Conservation (phyloP, 2,113 vertebrate genomes). For the Ailurus styani region DNA sequence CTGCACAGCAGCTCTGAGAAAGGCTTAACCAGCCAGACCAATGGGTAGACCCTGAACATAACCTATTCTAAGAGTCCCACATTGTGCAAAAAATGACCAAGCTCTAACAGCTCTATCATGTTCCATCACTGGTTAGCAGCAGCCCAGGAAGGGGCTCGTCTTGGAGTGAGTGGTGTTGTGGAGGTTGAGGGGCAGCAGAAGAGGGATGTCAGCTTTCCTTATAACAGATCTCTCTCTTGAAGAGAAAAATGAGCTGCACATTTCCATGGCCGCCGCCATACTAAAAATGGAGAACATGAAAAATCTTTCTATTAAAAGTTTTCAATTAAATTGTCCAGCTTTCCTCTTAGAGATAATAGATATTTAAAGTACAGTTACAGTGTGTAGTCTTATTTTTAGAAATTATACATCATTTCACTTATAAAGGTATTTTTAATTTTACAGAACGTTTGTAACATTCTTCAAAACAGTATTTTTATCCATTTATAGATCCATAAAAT, state of each 20-base stretch:
- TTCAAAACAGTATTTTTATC: neutral
- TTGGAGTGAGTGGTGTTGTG: fast-evolving
- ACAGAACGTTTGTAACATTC: neutral
- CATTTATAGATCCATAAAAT: neutral
- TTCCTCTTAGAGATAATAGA: neutral
- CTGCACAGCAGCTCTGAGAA: neutral
- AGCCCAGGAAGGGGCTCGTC: neutral
- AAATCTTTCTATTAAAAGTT: neutral
- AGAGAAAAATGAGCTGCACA: neutral
- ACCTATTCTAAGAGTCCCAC: neutral
- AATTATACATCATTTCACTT: neutral
- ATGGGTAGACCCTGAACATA: fast-evolving
- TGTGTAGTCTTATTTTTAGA: neutral
- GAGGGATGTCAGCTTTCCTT: neutral
- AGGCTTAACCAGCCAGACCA: neutral
- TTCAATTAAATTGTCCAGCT: neutral
- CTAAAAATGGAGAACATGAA: neutral
- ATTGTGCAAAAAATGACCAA: neutral
- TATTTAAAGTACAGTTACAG: neutral
- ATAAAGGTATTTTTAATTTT: neutral
- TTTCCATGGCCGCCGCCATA: neutral
- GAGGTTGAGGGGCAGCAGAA: no score
- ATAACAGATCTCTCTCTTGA: neutral
- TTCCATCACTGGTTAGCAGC: neutral
- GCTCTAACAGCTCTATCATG: neutral